Base-by-base conservation (phyloP, 2,113 vertebrate genomes). In the Pygathrix nemaeus region DNA sequence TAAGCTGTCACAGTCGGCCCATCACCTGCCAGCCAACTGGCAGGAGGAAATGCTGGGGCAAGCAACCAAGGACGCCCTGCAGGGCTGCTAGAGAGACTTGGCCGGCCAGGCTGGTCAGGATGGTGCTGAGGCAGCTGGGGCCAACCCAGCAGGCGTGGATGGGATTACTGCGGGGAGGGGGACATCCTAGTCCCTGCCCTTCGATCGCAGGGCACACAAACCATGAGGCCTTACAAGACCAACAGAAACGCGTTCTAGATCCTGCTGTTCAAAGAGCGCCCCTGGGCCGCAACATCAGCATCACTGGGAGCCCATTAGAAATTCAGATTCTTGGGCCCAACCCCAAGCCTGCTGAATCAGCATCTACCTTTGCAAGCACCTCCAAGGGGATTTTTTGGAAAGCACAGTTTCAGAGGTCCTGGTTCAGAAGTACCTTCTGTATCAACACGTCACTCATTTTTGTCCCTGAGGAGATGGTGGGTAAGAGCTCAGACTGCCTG, bases 21-120 rank as follows among this genome's bases (percentile, higher is more conserved):
- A 1, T 96, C 96, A 97, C 93, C 94, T 92, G 96, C 95, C 95
- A 97, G 95, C 94, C 93, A 95, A 81, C 50, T 97, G 97, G 97
- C 97, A 94, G 93, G 83, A 81, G 80, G 76, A 64, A 59, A 92
- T 57, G 87, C 96, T 27, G 61, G 87, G 96, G 94, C 94, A 90
- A 57, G 90, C 80, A 32, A 94, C 93, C 97, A 88, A 70, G 93
- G 75, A 95, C 27, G 3, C 32, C 90, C 43, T 48, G 80, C 64
- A 21, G 96, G 75, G 75, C 84, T 59, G 43, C 38, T 5, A 30
- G 80, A 93, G 90, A 64, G 75, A 50, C 40, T 43, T 6, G 18
- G 57, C 88, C 20, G 3, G 72, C 38, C 50, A 50, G 78, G 81
- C 76, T 32, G 50, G 73, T 79, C 40, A 61, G 88, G n/a, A 73